phyloP scores from a whole-genome alignment of 2,113 vertebrate genomes.

The Alethe diademata region DNA sequence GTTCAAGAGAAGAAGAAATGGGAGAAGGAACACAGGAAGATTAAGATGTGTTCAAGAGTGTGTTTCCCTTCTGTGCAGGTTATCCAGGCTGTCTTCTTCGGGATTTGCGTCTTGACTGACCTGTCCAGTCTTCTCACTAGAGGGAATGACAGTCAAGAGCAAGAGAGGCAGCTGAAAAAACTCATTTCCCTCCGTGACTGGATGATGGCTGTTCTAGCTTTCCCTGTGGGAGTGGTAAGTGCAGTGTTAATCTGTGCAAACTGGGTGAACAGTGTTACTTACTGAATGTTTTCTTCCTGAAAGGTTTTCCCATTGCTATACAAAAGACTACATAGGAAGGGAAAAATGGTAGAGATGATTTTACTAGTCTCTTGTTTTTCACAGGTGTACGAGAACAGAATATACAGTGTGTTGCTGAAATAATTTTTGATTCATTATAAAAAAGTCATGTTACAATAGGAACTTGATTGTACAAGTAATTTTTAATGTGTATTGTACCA shows the following conservation, averaged over 20 bases:
- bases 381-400: not conserved
- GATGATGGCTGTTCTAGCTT: slow-evolving; percentile 94
- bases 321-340: not conserved
- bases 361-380: not conserved
- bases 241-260: not conserved
- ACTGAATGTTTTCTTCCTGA: not conserved
- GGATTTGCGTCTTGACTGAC: slow-evolving; percentile 93
- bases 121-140: slow-evolving; percentile 93
- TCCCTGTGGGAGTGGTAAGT: slow-evolving; percentile 95
- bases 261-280: not conserved
- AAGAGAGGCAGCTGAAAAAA: slow-evolving; percentile 93
- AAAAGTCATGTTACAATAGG: not conserved
- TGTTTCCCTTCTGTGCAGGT: slow-evolving; percentile 72
- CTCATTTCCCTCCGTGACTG: slow-evolving; percentile 93
- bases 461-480: not conserved
- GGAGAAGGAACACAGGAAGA: not conserved
- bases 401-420: not conserved
- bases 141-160: slow-evolving; percentile 88
- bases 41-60: not conserved
- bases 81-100: slow-evolving; percentile 96
- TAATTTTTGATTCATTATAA: not conserved
- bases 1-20: not conserved
- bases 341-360: not conserved
- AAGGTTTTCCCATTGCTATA: not conserved
- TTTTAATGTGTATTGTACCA: not conserved